phyloP scores from a whole-genome alignment of 2,888 invertebrate species.

The Adineta ricciae region DNA sequence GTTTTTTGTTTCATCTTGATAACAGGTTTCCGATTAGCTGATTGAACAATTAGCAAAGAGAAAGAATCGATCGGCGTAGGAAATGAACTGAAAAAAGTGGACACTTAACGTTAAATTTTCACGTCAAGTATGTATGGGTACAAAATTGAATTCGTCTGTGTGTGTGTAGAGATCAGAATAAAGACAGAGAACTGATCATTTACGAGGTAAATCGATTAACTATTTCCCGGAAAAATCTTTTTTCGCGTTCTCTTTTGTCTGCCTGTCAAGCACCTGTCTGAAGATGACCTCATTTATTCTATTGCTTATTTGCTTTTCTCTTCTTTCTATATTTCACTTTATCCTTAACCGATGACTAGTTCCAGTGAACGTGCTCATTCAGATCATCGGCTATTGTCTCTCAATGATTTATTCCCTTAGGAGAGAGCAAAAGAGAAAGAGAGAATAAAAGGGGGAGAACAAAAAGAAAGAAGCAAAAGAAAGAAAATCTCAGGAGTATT shows the following conservation, averaged over 20 bases:
- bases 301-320: neutral
- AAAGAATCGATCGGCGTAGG: neutral
- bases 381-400: conserved; percentile 1
- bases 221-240: neutral
- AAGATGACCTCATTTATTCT: conserved; percentile 4
- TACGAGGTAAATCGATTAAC: conserved; percentile 2
- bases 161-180: neutral
- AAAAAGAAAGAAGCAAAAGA: neutral
- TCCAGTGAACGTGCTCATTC: neutral
- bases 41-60: neutral
- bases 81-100: neutral
- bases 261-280: conserved; percentile 13
- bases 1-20: neutral
- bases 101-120: neutral
- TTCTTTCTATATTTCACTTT: neutral
- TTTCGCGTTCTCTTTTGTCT: neutral
- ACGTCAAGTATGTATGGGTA: neutral
- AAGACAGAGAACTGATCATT: neutral
- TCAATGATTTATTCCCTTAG: neutral
- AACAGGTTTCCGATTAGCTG: neutral
- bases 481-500: neutral
- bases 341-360: neutral
- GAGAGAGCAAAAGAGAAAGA: neutral
- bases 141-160: neutral
- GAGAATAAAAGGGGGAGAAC: neutral